Conservation (phyloP, 2,888 invertebrate genomes). For the Brachylomia viminalis region DNA sequence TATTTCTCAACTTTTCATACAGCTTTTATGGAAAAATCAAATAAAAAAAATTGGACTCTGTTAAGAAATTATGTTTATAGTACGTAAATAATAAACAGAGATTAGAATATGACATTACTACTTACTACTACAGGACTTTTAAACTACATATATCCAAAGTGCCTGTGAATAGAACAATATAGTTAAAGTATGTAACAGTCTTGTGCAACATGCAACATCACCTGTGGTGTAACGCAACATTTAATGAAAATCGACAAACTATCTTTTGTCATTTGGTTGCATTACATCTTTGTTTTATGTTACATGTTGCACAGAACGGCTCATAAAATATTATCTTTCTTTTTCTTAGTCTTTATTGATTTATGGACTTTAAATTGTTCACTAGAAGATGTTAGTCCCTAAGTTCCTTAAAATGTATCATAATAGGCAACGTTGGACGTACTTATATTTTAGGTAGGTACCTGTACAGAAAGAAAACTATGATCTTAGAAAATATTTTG, state of each 20-base stretch:
- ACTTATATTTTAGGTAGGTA: slow-evolving; percentile 21
- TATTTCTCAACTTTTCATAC: slow-evolving; percentile 46
- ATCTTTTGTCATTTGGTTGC: neutral
- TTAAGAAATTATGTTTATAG: neutral
- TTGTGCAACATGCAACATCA: slow-evolving; percentile 23
- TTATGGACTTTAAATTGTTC: neutral
- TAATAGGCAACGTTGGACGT: slow-evolving; percentile 13
- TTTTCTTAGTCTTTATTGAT: neutral
- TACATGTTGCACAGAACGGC: slow-evolving; percentile 5
- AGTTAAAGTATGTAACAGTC: slow-evolving; percentile 1
- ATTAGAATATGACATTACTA: slow-evolving; percentile 42
- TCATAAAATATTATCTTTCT: neutral
- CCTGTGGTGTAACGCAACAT: neutral
- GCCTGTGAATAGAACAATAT: slow-evolving; percentile 41
- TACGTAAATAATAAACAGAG: slow-evolving; percentile 12
- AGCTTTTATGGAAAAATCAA: slow-evolving; percentile 62
- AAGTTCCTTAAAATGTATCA: slow-evolving; percentile 23
- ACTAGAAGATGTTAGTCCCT: neutral
- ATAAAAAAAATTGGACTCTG: slow-evolving; percentile 25
- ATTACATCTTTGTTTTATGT: neutral
- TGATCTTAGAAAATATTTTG: slow-evolving; percentile 37
- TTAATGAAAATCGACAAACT: neutral
- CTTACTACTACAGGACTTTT: neutral
- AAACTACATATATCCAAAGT: slow-evolving; percentile 4
- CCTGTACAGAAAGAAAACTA: slow-evolving; percentile 19